phyloP scores from a whole-genome alignment of 2,888 invertebrate species.

The Brenthis ino region DNA sequence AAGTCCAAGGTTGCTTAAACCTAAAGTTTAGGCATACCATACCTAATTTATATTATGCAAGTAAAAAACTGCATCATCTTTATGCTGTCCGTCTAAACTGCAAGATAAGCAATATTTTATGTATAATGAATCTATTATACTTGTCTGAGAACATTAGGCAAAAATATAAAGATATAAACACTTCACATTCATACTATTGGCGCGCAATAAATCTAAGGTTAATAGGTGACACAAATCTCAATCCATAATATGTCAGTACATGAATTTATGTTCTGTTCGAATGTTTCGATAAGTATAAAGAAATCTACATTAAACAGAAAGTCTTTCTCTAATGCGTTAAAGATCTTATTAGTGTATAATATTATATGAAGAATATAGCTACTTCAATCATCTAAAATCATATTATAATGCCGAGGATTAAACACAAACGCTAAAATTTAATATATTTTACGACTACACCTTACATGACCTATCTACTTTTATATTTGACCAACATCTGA shows the following conservation, averaged over 20 bases:
- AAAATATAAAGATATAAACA: slow-evolving; percentile 22
- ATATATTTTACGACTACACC: too few species aligned
- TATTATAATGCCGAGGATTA: too few species aligned
- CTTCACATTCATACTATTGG: slow-evolving; percentile 20
- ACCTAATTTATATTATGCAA: too few species aligned
- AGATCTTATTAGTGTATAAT: too few species aligned
- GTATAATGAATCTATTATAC: neutral
- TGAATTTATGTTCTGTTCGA: neutral
- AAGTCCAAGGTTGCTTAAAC: too few species aligned
- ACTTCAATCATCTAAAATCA: too few species aligned
- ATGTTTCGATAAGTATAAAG: neutral
- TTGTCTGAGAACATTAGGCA: neutral
- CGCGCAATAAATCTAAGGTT: slow-evolving; percentile 26
- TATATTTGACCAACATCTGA: too few species aligned
- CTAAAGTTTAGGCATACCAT: too few species aligned
- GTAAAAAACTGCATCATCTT: too few species aligned
- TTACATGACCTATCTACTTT: too few species aligned
- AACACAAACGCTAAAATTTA: too few species aligned
- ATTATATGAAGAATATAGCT: too few species aligned
- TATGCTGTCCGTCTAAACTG: neutral
- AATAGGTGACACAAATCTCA: slow-evolving; percentile 29
- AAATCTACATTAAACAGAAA: neutral
- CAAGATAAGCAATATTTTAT: neutral
- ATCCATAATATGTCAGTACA: slow-evolving; percentile 10
- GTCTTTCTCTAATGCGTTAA: neutral